A percentile compares a stretch with the other conserved stretches of the same genome.
Conservation (phyloP, 2,888 invertebrate species). For the Himalopsyche japonica region DNA sequence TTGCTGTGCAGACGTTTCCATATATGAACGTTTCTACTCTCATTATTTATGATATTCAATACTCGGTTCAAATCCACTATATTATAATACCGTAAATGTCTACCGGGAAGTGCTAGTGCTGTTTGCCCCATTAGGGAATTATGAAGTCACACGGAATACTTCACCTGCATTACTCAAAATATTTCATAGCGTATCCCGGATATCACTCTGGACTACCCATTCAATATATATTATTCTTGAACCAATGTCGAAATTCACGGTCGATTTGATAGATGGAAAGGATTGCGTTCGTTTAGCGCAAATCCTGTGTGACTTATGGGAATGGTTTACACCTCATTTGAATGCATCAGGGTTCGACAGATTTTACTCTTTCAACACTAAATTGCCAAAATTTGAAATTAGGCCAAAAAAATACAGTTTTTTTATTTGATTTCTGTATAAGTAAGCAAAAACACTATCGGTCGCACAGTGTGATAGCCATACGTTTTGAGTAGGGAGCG, state of each 20-base stretch:
- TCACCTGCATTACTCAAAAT: neutral
- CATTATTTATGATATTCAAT: no score
- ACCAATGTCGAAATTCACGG: neutral
- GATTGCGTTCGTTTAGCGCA: neutral
- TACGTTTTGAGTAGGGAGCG: no score
- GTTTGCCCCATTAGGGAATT: neutral
- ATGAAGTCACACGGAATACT: neutral
- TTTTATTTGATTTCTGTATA: no score
- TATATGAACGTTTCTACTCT: no score
- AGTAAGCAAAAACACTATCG: no score
- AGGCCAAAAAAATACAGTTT: no score
- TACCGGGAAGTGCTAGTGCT: neutral
- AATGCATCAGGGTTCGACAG: neutral
- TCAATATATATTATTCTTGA: neutral
- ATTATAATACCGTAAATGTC: no score
- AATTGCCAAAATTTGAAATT: neutral
- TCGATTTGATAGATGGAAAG: neutral
- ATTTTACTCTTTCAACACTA: neutral
- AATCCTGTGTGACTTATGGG: neutral
- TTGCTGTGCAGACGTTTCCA: no score
- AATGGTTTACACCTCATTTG: neutral
- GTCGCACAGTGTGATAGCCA: no score
- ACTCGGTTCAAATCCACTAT: no score
- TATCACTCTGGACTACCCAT: neutral
- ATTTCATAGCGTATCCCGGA: neutral